Percentiles rank a stretch among this genome's conserved stretches.
These are phyloP conservation scores for Drosophila insularis DNA, from an alignment of 1,140 invertebrate genomes.

Conservation along the genomic window DNA sequence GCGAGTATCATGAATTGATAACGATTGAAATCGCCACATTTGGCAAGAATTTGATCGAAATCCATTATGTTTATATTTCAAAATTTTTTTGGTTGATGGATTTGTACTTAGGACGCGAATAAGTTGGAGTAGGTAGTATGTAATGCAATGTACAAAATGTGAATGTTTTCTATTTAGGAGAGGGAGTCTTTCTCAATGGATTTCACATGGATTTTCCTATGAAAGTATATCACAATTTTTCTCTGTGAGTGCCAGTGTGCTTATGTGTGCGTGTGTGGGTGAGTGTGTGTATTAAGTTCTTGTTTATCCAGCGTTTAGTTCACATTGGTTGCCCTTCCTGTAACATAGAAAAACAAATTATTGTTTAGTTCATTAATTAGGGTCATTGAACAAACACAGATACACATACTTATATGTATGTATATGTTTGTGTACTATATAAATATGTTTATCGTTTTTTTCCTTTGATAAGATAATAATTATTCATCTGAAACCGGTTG, in stretches of 20 bases:
- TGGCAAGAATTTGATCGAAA: constrained; percentile 85
- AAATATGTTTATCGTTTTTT: constrained; percentile 17
- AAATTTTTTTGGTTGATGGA: background rate
- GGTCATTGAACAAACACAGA: constrained; percentile 18
- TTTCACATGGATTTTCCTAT: constrained; percentile 30
- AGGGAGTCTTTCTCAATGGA: constrained; percentile 1
- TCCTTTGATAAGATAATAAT: constrained; percentile 18
- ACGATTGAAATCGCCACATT: constrained; percentile 85
- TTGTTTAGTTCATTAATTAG: constrained; percentile 20
- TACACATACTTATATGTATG: no score
- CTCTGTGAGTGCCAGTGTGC: constrained; percentile 8
- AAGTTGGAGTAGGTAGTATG: constrained; percentile 12
- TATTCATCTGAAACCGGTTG: constrained; percentile 2
- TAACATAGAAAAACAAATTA: constrained; percentile 20
- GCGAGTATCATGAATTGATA: constrained; percentile 86
- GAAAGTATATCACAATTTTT: constrained; percentile 40
- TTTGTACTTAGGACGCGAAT: constrained; percentile 38
- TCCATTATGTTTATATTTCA: constrained; percentile 75
- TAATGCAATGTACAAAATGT: background rate
- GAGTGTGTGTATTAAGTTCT: constrained; percentile 31
- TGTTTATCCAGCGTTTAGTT: constrained; percentile 38
- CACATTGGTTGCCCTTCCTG: constrained; percentile 56
- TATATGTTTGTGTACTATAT: background rate
- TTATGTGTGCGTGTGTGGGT: background rate
- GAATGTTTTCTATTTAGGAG: constrained; percentile 4